phyloP scores from a whole-genome alignment of 2,888 invertebrate species.

The Siphlonurus alternatus region DNA sequence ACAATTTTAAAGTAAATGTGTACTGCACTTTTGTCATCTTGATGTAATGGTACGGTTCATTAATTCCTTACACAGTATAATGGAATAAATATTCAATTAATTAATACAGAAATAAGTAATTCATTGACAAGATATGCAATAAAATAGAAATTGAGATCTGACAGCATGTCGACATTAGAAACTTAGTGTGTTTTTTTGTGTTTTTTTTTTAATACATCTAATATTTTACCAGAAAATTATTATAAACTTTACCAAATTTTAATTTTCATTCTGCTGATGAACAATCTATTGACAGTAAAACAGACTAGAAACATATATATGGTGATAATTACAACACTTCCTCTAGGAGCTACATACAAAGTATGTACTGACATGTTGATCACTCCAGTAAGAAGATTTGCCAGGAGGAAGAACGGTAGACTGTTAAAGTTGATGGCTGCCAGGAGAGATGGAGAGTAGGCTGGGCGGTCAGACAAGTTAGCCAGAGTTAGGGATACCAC shows the following conservation, averaged over 20 bases:
- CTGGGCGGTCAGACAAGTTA: constrained; percentile 7
- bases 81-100: too few species aligned
- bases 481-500: constrained; percentile 25
- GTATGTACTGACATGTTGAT: constrained; percentile 59
- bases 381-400: constrained; percentile 70
- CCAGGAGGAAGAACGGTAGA: constrained; percentile 62
- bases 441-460: constrained; percentile 37
- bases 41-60: too few species aligned
- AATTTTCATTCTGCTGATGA: not conserved
- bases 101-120: too few species aligned
- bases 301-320: constrained; percentile 4
- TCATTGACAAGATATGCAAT: too few species aligned
- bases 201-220: not conserved
- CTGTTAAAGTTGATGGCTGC: constrained; percentile 66
- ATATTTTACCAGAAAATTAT: not conserved
- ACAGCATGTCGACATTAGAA: not conserved
- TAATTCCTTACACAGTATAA: too few species aligned
- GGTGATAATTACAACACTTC: constrained; percentile 27
- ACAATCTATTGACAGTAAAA: constrained; percentile 1
- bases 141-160: not conserved
- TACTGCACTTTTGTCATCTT: too few species aligned
- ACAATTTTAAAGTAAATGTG: too few species aligned
- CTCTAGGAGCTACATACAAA: constrained; percentile 26
- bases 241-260: not conserved
- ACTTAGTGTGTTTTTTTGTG: not conserved